These are phyloP conservation scores for Drosophila mercatorum DNA, from an alignment of 2,888 invertebrate genomes.

Conservation along the genomic window DNA sequence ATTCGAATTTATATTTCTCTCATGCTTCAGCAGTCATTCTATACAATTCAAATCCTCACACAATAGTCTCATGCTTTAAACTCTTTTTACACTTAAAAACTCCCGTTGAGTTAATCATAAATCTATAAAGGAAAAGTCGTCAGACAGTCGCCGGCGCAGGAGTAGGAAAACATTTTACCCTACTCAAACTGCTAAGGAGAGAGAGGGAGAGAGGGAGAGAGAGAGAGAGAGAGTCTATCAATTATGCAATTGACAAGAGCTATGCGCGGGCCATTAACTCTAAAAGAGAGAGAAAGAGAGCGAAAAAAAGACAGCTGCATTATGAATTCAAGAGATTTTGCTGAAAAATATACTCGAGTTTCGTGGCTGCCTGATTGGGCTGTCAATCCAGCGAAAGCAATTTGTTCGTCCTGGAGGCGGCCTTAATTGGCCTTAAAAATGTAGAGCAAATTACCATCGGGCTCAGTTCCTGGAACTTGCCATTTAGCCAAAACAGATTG, in stretches of 20 bases:
- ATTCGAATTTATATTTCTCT: background rate
- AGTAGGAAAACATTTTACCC: background rate
- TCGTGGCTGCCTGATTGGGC: slow-evolving; percentile 1
- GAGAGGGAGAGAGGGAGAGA: no score
- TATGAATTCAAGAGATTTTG: slow-evolving; percentile 15
- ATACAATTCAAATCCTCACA: background rate
- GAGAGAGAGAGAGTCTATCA: background rate
- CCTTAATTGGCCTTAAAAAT: slow-evolving; percentile 42
- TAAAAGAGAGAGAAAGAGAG: no score
- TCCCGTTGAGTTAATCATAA: slow-evolving; percentile 3
- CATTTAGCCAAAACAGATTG: slow-evolving; percentile 6
- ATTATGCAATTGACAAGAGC: slow-evolving; percentile 13
- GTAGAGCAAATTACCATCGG: slow-evolving; percentile 7
- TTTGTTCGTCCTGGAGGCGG: slow-evolving; percentile 2
- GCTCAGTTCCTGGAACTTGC: slow-evolving; percentile 20
- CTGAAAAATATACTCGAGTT: background rate
- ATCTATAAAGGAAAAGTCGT: slow-evolving; percentile 2
- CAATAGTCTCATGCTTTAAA: background rate
- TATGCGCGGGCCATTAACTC: slow-evolving; percentile 1
- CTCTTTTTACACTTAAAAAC: background rate
- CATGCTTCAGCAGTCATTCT: no score
- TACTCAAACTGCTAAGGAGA: background rate
- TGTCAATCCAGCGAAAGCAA: slow-evolving; percentile 1
- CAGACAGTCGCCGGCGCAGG: background rate
- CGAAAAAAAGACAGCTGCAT: slow-evolving; percentile 1